Evolutionary conservation across 2,888 invertebrate genomes (phyloP).

Genomic region (Parnassius orleans): DNA sequence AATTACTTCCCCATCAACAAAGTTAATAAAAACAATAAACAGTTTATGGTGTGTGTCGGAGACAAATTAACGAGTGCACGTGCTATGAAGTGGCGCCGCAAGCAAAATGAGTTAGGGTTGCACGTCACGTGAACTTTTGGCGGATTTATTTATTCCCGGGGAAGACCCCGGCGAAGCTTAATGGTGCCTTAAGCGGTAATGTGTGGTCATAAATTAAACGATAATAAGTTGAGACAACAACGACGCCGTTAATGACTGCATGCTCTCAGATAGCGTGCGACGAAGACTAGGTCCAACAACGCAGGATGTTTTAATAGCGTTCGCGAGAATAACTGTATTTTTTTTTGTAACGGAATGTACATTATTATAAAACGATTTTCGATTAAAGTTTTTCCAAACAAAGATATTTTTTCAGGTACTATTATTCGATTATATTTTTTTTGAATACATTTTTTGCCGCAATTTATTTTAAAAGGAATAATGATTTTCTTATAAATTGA

Average conservation of each 20-base stretch:
- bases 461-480: too few species aligned
- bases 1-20: constrained; percentile 36
- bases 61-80: constrained; percentile 67
- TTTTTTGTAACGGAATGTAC: background rate
- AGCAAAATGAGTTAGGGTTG: constrained; percentile 42
- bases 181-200: constrained; percentile 76
- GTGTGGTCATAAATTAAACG: constrained; percentile 77
- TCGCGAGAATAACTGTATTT: constrained; percentile 6
- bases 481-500: too few species aligned
- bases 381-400: too few species aligned
- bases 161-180: constrained; percentile 52
- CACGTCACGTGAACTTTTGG: constrained; percentile 63
- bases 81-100: constrained; percentile 41
- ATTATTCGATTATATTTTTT: too few species aligned
- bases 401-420: too few species aligned
- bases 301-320: constrained; percentile 21
- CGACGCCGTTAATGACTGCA: constrained; percentile 59
- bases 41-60: constrained; percentile 64
- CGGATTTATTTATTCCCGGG: constrained; percentile 61
- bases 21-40: constrained; percentile 63
- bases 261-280: constrained; percentile 32
- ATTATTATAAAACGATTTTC: too few species aligned
- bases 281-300: constrained; percentile 21
- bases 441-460: too few species aligned
- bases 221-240: constrained; percentile 79